Evolutionary conservation across 1,140 invertebrate genomes (phyloP).

Genomic region (Ceratosolen solmsi): DNA sequence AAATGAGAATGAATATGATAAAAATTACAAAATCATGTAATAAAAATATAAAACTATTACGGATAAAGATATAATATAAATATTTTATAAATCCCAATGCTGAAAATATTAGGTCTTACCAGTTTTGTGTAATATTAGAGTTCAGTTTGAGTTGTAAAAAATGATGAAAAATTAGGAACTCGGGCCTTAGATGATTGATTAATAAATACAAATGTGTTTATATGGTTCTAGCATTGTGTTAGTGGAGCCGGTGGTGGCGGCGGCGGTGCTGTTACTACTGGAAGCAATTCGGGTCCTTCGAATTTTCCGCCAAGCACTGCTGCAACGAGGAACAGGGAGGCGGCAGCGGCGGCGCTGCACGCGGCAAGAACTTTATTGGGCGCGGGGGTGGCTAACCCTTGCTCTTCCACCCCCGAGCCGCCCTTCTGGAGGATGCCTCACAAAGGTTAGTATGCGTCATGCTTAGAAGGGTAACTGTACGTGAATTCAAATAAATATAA

Average conservation of each 20-base stretch:
- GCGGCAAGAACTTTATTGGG: constrained; percentile 75
- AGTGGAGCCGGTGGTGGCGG: constrained; percentile 71
- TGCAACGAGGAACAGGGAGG: constrained; percentile 70
- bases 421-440: constrained; percentile 77
- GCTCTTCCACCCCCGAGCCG: constrained; percentile 75
- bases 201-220: not conserved
- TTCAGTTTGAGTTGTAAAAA: too few relatives aligned
- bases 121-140: too few relatives aligned
- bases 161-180: too few relatives aligned
- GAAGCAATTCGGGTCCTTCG: constrained; percentile 69
- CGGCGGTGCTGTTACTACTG: constrained; percentile 58
- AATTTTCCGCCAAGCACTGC: constrained; percentile 73
- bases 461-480: not conserved
- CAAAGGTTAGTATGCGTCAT: constrained; percentile 71
- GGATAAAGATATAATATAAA: too few relatives aligned
- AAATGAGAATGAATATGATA: too few relatives aligned
- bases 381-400: constrained; percentile 74
- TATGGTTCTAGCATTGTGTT: constrained; percentile 70
- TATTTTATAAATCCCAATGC: too few relatives aligned
- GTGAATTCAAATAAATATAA: too few relatives aligned
- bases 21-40: too few relatives aligned
- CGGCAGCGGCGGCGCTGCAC: constrained; percentile 73
- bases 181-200: too few relatives aligned
- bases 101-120: too few relatives aligned
- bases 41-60: too few relatives aligned